Conservation (phyloP, 2,888 invertebrate species). For the Chymomyza amoena region DNA sequence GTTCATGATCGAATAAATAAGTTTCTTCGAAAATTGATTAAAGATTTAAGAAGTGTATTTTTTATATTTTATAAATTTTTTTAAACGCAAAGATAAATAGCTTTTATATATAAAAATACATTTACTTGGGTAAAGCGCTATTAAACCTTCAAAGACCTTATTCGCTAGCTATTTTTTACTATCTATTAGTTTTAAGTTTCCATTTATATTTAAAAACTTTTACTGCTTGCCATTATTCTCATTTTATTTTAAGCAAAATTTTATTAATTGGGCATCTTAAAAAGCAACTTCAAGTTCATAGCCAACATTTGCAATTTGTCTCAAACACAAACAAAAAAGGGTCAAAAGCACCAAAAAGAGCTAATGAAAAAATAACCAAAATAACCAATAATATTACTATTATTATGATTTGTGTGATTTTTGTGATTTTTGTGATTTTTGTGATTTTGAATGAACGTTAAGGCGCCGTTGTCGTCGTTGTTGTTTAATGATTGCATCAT, state of each 20-base stretch:
- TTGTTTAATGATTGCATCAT: slow-evolving; percentile 60
- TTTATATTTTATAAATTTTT: no score
- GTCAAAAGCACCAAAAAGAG: background rate
- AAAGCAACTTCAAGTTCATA: background rate
- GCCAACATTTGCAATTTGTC: background rate
- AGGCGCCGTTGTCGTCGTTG: slow-evolving; percentile 16
- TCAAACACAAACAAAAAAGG: background rate
- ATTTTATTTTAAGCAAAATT: background rate
- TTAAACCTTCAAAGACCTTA: no score
- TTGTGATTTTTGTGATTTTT: slow-evolving; percentile 25
- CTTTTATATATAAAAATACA: no score
- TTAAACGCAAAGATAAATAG: no score
- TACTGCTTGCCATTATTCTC: background rate
- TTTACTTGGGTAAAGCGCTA: no score
- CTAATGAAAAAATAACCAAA: background rate
- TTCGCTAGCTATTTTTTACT: no score
- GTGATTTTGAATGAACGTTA: slow-evolving; percentile 35
- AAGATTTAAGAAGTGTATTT: no score
- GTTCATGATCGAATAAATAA: no score
- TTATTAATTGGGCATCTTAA: background rate
- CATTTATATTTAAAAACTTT: no score
- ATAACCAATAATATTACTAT: background rate
- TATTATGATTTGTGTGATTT: slow-evolving; percentile 9
- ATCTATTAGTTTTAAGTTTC: no score
- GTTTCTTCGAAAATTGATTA: no score